Base-by-base conservation (phyloP, 2,113 vertebrate species). In the Bungarus multicinctus region DNA sequence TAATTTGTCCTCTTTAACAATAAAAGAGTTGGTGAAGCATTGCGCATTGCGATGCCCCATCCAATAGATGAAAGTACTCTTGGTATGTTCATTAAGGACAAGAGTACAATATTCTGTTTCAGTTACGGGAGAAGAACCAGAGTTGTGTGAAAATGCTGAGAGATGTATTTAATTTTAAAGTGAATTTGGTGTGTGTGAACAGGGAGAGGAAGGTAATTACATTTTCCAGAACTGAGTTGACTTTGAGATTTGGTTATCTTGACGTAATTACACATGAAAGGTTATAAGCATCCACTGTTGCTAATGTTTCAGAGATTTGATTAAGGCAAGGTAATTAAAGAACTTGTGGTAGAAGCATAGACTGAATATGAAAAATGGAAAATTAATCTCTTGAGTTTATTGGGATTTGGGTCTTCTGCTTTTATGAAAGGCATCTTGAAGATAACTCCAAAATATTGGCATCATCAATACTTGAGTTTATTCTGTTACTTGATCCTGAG, bases 271-370 rank as follows among this genome's bases (percentile, higher is more conserved):
- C 50, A 90, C 87, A 91, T 92, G 87, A 92, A 91, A 94, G 94
- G 93, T 94, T 94, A 93, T 93, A 94, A 87, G 88, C 20, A 94
- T 92, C 92, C 27, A 0, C 93, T 90, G 55, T 88, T 96, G 81
- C 88, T 85, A 93, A 87, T 64, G 54, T 96, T 94, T 95, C 0
- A 0, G 94, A 95, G 94, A 94, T 96, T 88, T 95, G 95, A 96
- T 97, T 95, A 96, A 92, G n/a, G 94, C 96, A 93, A 81, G 93
- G 94, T 97, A 95, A 97, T 97, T 96, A 96, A 95, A 93, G 89
- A 91, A 95, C 81, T 96, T 96, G n/a, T 11, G 93, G 39, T 93
- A 64, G 85, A 95, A 96, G 94, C 95, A 90, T 5, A 53, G 53
- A 9, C 43, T 58, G 91, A 94, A 94, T 18, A 50, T 6, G n/a